Evolutionary conservation across 2,113 vertebrate genomes (phyloP), one percentile per base, ranked within the genome.

Genomic region (Epinephelus cyanopodus): DNA sequence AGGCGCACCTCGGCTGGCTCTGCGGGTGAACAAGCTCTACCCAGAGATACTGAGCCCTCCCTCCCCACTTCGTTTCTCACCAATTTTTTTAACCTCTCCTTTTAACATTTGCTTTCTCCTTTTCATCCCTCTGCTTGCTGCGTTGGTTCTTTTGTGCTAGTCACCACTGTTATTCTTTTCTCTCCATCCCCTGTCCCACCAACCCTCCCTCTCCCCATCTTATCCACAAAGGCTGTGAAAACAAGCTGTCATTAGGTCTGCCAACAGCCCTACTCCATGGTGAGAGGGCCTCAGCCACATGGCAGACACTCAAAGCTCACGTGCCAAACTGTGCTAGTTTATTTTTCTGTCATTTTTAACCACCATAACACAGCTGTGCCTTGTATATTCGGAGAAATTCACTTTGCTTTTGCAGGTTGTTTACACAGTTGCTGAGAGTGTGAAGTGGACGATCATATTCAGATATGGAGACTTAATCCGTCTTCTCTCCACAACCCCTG

Each of bases 11-110:
- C 92, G 79, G 85, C 90, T 90, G 83, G 87, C 87, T 90, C 94
- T 95, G 89, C 86, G 89, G 92, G 84, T 90, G 83, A 91, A 91
- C 87, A 37, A 94, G 93, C 94, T 96, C 92, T 96, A 93, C 95
- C 94, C 93, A 93, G 94, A 93, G 94, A 96, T 95, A 94, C 84
- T 80, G 60, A 87, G 54, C 83, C 78, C 82, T 76, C 47, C 69
- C 66, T 37, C 15, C 71, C 61, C 56, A 76, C n/a, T 80, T 27
- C 0, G 0, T 68, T 64, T 63, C 61, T 77, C 77, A 39, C 33
- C 17, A 66, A 33, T 74, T 48, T 47, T 45, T 82, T 77, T 14
- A 25, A 80, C 52, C 74, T 76, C 56, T 53, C 71, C 12, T 73
- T 64, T 70, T 77, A 64, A 58, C 5, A 63, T 79, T 63, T 63